Evolutionary conservation across 2,888 invertebrate genomes (phyloP).

Genomic region (Hesperia comma): DNA sequence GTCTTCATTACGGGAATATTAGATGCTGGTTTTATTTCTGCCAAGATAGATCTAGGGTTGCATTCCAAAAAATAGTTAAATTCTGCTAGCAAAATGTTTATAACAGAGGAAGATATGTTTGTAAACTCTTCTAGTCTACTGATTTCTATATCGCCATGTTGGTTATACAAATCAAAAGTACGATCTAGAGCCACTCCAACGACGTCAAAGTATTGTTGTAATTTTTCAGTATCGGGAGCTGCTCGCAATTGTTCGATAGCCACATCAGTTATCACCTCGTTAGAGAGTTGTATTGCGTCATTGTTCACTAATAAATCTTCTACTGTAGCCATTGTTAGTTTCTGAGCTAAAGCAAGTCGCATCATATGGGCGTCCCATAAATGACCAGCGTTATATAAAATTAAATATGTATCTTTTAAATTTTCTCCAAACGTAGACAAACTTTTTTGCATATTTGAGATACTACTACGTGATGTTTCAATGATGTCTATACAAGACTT

Average conservation of each 20-base stretch:
- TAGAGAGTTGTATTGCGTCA: slow-evolving; percentile 61
- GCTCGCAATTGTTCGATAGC: slow-evolving; percentile 62
- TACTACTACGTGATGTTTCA: slow-evolving; percentile 45
- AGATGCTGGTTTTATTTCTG: slow-evolving; percentile 30
- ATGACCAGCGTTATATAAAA: slow-evolving; percentile 66
- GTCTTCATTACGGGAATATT: slow-evolving; percentile 39
- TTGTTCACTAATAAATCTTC: slow-evolving; percentile 68
- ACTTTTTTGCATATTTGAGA: slow-evolving; percentile 59
- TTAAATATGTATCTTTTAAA: slow-evolving; percentile 60
- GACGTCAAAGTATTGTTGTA: slow-evolving; percentile 55
- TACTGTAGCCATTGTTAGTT: slow-evolving; percentile 66
- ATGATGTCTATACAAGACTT: background rate
- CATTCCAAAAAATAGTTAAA: slow-evolving; percentile 64
- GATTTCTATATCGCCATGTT: slow-evolving; percentile 62
- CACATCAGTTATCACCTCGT: slow-evolving; percentile 64
- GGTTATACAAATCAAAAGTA: slow-evolving; percentile 55
- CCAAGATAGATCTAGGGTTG: slow-evolving; percentile 50
- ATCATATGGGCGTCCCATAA: slow-evolving; percentile 70
- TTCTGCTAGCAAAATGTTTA: slow-evolving; percentile 63
- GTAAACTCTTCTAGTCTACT: slow-evolving; percentile 64
- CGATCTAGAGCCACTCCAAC: slow-evolving; percentile 54
- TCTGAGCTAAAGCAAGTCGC: slow-evolving; percentile 65
- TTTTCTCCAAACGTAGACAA: slow-evolving; percentile 58
- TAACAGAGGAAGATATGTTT: slow-evolving; percentile 55
- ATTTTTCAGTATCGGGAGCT: slow-evolving; percentile 60